A percentile compares a stretch with the other conserved stretches of the same genome.
Conservation (phyloP, 2,888 invertebrate genomes). For the Melanotus villosus region DNA sequence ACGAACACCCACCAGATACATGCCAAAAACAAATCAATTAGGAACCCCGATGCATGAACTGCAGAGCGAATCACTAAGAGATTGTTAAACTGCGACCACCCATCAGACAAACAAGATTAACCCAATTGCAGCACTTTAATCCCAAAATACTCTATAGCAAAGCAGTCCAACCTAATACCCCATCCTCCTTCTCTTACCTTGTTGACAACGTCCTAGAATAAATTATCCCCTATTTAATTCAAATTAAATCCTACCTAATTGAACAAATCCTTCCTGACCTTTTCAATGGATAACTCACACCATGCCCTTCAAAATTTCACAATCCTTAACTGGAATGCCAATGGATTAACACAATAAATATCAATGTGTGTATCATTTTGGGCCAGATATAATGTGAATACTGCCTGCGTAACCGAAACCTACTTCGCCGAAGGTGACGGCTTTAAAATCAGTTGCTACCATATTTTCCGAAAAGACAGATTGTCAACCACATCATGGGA, state of each 20-base stretch:
- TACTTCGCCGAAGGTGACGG: constrained; percentile 1
- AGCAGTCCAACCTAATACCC: not conserved
- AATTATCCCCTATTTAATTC: constrained; percentile 1
- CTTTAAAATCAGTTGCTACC: not conserved
- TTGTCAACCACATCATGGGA: not conserved
- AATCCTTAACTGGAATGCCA: constrained; percentile 29
- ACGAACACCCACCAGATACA: no score
- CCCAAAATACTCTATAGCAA: not conserved
- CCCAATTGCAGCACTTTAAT: not conserved
- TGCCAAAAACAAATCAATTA: no score
- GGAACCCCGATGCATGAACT: not conserved
- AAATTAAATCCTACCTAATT: constrained; percentile 19
- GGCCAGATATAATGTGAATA: constrained; percentile 18
- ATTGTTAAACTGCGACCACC: not conserved
- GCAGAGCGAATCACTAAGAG: not conserved
- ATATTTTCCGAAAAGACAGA: not conserved
- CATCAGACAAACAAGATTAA: constrained; percentile 7
- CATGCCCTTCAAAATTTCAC: constrained; percentile 18
- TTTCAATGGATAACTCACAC: constrained; percentile 15
- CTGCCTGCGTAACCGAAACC: no score
- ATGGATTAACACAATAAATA: constrained; percentile 13
- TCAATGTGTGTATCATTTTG: not conserved
- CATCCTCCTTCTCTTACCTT: not conserved
- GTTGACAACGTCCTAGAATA: constrained; percentile 1
- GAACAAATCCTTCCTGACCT: constrained; percentile 18